Evolutionary conservation across 2,888 invertebrate species (phyloP), one percentile per base, ranked within the genome.

Genomic region (Dolichomitus sp.): DNA sequence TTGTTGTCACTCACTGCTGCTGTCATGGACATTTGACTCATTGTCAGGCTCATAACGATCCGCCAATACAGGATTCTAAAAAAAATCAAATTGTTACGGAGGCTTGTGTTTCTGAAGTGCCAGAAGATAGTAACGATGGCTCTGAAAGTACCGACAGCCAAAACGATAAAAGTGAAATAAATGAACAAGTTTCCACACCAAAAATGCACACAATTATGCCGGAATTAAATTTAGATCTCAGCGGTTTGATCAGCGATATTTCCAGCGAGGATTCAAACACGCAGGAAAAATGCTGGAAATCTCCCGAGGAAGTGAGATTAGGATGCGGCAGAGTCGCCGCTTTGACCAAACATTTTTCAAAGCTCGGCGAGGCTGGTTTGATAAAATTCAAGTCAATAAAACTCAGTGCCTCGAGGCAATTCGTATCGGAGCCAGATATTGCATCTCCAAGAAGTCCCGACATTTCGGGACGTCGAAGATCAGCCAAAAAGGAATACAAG

Each of bases 311-410:
- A 87, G 96, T 95, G 70, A 94, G 96, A 77, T 95, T 96, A 23
- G 96, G 96, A 0, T 95, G 95, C 79, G 97, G 97, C 0, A 95
- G 96, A 91, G 97, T 97, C 0, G 96, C 96, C 79, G 96, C 96
- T 52, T 94, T 97, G 80, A 95, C 97, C 0, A 96, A 96, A 90
- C 96, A 96, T 91, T 97, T 97, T 75, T 94, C 94, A 0, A 89
- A 92, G 52, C 91, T 94, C 19, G 94, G 93, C 1, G 93, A 93
- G 12, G 91, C 93, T 0, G 94, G 93, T 3, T 78, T 93, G 11
- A 93, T 93, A 11, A 92, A 91, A 85, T 90, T 91, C 78, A 90
- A 90, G 17, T 89, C 91, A 0, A 89, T 87, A 7, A 90, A 87
- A 30, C 77, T 92, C 3, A 85, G 83, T 4, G 88, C 88, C 2